A percentile compares a stretch with the other conserved stretches of the same genome.
Evolutionary conservation across 2,797 vertebrate species (phyloP).

Genomic region (Cephalopachus bancanus): DNA sequence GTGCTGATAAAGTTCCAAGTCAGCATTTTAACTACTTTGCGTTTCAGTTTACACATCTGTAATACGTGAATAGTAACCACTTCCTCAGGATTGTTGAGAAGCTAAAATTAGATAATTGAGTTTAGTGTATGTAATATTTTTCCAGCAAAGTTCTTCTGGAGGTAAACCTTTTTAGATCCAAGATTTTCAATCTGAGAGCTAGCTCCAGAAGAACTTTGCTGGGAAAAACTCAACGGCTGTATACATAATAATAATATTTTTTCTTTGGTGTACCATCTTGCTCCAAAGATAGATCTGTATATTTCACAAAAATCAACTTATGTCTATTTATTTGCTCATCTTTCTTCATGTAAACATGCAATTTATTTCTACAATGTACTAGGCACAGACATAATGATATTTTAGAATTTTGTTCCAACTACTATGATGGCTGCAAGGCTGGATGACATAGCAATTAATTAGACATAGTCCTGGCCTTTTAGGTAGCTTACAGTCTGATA

Average conservation of each 20-base stretch:
- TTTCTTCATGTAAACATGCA: not conserved
- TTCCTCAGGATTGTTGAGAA: conserved; percentile 57
- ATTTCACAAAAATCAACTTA: not conserved
- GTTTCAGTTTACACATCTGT: conserved; percentile 52
- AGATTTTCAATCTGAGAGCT: conserved; percentile 34
- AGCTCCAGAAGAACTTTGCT: not conserved
- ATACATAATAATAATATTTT: not conserved
- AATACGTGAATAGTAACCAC: conserved; percentile 63
- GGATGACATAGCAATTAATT: not conserved
- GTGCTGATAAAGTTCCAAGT: conserved; percentile 32
- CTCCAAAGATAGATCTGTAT: not conserved
- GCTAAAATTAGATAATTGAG: conserved; percentile 77
- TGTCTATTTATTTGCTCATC: not conserved
- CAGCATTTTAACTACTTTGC: conserved; percentile 22
- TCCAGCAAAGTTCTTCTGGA: conserved; percentile 62
- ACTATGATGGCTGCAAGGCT: not conserved
- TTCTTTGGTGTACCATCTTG: not conserved
- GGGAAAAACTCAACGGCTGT: conserved; percentile 40
- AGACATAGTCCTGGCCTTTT: not conserved
- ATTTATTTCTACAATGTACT: not conserved
- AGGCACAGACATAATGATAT: not conserved
- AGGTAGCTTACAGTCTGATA: not conserved
- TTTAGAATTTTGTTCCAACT: not conserved
- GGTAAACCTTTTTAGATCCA: conserved; percentile 28
- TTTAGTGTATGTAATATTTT: conserved; percentile 64